Conservation (phyloP, 2,888 invertebrate species). For the Tigriopus californicus region DNA sequence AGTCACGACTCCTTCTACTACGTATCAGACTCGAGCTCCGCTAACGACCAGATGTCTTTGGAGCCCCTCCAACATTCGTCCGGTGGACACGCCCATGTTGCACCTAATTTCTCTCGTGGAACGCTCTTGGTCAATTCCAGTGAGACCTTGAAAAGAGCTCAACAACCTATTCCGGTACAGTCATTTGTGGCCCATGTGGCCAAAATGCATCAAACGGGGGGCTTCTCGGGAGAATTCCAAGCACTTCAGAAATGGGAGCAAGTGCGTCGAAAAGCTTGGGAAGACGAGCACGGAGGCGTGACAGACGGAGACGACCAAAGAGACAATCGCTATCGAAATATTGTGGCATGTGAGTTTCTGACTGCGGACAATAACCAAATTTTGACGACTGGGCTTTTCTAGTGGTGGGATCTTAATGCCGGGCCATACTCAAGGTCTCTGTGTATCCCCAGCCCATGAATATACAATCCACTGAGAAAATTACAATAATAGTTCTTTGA, state of each 20-base stretch:
- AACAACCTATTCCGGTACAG: background rate
- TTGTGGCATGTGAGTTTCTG: constrained; percentile 60
- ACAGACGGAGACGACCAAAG: constrained; percentile 33
- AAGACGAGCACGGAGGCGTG: constrained; percentile 31
- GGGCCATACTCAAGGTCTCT: too few relatives aligned
- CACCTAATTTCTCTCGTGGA: background rate
- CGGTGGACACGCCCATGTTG: too few relatives aligned
- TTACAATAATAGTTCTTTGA: too few relatives aligned
- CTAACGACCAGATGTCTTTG: background rate
- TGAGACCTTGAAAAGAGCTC: constrained; percentile 2
- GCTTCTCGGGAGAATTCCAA: constrained; percentile 87
- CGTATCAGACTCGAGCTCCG: background rate
- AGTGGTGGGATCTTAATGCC: too few relatives aligned
- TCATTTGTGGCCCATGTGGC: too few relatives aligned
- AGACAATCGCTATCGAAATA: constrained; percentile 88
- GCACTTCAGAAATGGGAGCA: constrained; percentile 59
- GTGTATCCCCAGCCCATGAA: too few relatives aligned
- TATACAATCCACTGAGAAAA: too few relatives aligned
- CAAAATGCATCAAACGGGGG: constrained; percentile 24
- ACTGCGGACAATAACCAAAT: background rate
- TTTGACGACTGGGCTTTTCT: background rate
- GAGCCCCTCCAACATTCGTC: background rate
- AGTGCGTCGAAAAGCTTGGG: constrained; percentile 53
- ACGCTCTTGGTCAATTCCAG: background rate
- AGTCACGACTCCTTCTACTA: constrained; percentile 6